These are phyloP conservation scores for Tupaia tana DNA, from an alignment of 2,113 vertebrate genomes.

Conservation along the genomic window DNA sequence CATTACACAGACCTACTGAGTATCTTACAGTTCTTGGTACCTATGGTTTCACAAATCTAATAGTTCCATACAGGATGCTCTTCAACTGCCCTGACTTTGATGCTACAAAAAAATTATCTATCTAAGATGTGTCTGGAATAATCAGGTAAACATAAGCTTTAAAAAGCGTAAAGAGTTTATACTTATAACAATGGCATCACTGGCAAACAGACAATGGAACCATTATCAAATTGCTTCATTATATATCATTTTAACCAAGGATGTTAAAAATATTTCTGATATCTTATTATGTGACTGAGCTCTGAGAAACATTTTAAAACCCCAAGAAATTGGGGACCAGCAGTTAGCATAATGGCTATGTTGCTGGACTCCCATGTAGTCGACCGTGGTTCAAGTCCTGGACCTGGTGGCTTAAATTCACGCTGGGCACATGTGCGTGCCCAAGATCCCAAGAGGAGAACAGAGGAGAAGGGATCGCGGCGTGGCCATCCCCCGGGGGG, in stretches of 20 bases:
- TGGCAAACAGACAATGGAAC: not conserved
- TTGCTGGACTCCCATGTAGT: too few relatives aligned
- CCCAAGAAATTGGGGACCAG: not conserved
- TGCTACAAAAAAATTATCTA: not conserved
- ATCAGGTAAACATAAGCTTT: not conserved
- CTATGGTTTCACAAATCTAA: not conserved
- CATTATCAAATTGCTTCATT: not conserved
- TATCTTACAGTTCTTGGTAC: not conserved
- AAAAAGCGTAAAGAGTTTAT: not conserved
- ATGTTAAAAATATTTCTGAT: not conserved
- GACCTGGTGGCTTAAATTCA: too few relatives aligned
- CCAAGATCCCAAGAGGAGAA: too few relatives aligned
- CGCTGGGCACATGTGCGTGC: too few relatives aligned
- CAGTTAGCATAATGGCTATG: too few relatives aligned
- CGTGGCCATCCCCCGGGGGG: too few relatives aligned
- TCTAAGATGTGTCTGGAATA: not conserved
- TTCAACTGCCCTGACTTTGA: not conserved
- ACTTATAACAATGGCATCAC: not conserved
- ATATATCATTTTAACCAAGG: not conserved
- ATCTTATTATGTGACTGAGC: not conserved
- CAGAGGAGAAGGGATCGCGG: too few relatives aligned
- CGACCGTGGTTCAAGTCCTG: too few relatives aligned
- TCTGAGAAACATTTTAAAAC: not conserved
- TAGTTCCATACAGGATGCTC: not conserved
- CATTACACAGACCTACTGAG: not conserved